These are phyloP conservation scores for Lutjanus campechanus DNA, from an alignment of 2,797 vertebrate genomes.

Conservation along the genomic window DNA sequence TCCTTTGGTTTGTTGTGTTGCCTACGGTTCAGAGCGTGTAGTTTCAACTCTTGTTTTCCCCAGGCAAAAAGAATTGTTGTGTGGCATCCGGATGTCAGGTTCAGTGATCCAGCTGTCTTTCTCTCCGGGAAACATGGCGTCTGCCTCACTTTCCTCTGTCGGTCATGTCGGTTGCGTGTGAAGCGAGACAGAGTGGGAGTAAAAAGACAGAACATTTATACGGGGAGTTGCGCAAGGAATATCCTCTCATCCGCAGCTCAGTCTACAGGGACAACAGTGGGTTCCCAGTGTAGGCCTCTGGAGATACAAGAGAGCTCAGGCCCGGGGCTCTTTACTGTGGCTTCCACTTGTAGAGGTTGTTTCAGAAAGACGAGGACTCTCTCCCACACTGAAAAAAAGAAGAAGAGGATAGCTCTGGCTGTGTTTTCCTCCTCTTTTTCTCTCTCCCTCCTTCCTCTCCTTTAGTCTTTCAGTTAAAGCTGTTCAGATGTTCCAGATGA, in stretches of 20 bases:
- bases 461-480: slow-evolving; percentile 3
- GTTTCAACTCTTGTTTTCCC: slow-evolving; percentile 40
- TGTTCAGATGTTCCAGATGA: slow-evolving; percentile 12
- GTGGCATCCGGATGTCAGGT: slow-evolving; percentile 41
- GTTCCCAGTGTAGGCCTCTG: slow-evolving; percentile 25
- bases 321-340: slow-evolving; percentile 28
- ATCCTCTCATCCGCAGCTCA: slow-evolving; percentile 20
- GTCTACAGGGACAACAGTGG: slow-evolving; percentile 19
- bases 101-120: slow-evolving; percentile 40
- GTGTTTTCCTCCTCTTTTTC: background rate
- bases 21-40: slow-evolving; percentile 26
- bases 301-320: slow-evolving; percentile 20
- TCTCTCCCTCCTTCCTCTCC: too few relatives aligned
- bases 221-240: background rate
- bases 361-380: slow-evolving; percentile 8
- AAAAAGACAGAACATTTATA: slow-evolving; percentile 14
- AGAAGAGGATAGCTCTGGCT: background rate
- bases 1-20: slow-evolving; percentile 27
- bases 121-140: slow-evolving; percentile 29
- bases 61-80: slow-evolving; percentile 37
- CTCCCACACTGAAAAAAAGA: background rate
- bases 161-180: slow-evolving; percentile 22
- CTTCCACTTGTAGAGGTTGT: slow-evolving; percentile 11
- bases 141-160: slow-evolving; percentile 24
- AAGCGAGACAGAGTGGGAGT: slow-evolving; percentile 8